A percentile compares a stretch with the other conserved stretches of the same genome.
These are phyloP conservation scores for Corythoichthys haematopterus DNA, from an alignment of 2,113 vertebrate species.

Conservation along the genomic window DNA sequence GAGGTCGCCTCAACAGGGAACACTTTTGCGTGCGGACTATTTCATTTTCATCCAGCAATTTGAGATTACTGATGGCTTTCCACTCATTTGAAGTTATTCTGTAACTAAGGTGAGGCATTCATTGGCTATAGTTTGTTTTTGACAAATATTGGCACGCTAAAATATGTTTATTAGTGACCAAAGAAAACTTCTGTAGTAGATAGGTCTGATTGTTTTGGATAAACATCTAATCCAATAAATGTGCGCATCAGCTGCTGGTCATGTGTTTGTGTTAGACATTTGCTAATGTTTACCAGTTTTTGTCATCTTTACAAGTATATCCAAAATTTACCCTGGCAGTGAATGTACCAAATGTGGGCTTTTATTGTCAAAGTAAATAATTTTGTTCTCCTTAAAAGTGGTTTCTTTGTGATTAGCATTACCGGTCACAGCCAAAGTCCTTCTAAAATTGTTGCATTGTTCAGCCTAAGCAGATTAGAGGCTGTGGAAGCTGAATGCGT, in stretches of 20 bases:
- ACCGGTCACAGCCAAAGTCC: conserved; percentile 6
- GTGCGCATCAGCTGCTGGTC: not conserved
- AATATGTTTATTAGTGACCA: not conserved
- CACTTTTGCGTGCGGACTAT: conserved; percentile 35
- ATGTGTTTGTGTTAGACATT: not conserved
- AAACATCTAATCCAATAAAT: not conserved
- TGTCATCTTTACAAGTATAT: accelerated
- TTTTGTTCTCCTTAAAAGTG: conserved; percentile 9
- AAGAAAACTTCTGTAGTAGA: not conserved
- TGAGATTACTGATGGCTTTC: conserved; percentile 49
- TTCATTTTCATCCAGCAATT: conserved; percentile 20
- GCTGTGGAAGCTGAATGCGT: conserved; percentile 21
- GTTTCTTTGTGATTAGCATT: conserved; percentile 26
- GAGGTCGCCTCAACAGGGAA: conserved; percentile 34
- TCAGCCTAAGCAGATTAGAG: conserved; percentile 55
- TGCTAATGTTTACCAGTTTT: not conserved
- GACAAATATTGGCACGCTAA: not conserved
- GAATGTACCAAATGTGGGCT: not conserved
- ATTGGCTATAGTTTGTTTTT: not conserved
- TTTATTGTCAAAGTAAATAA: not conserved
- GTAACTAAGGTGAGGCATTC: conserved; percentile 61
- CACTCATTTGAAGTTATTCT: conserved; percentile 36
- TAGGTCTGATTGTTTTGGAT: not conserved
- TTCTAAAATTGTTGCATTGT: conserved; percentile 33
- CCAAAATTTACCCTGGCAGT: not conserved